Conservation (phyloP, 1,140 invertebrate species). For the Macrocentrus cingulum region DNA sequence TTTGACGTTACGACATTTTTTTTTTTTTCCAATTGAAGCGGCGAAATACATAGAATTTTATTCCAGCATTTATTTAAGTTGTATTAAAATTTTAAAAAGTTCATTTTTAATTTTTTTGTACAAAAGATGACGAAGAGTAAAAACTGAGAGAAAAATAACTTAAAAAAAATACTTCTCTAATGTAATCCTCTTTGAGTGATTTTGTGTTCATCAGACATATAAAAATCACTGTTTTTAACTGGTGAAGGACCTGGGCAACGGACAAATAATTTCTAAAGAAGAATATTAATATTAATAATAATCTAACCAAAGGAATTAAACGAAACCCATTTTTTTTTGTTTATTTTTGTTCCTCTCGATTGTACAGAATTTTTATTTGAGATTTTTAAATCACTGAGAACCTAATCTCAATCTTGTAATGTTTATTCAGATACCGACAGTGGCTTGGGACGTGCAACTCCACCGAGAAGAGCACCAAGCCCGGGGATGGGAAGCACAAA, state of each 20-base stretch:
- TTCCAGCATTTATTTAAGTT: no score
- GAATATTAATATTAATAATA: no score
- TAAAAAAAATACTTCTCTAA: constrained; percentile 11
- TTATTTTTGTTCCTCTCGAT: no score
- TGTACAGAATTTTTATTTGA: background rate
- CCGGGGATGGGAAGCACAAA: constrained; percentile 69
- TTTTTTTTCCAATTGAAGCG: no score
- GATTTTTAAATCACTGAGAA: background rate
- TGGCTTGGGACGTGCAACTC: constrained; percentile 77
- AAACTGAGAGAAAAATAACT: no score
- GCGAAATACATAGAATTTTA: no score
- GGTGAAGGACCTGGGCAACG: constrained; percentile 19
- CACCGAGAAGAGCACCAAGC: constrained; percentile 77
- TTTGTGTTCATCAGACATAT: background rate
- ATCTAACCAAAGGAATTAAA: no score
- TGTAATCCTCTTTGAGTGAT: background rate
- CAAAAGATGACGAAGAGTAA: no score
- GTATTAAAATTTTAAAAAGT: no score
- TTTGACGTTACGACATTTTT: no score
- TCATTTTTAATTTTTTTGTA: no score
- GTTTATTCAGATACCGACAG: constrained; percentile 71
- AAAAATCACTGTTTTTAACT: constrained; percentile 15
- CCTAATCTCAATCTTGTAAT: no score
- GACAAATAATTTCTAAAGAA: background rate
- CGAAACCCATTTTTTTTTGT: constrained; percentile 1